Base-by-base conservation (phyloP, 2,797 vertebrate species). In the Notamacropus eugenii region DNA sequence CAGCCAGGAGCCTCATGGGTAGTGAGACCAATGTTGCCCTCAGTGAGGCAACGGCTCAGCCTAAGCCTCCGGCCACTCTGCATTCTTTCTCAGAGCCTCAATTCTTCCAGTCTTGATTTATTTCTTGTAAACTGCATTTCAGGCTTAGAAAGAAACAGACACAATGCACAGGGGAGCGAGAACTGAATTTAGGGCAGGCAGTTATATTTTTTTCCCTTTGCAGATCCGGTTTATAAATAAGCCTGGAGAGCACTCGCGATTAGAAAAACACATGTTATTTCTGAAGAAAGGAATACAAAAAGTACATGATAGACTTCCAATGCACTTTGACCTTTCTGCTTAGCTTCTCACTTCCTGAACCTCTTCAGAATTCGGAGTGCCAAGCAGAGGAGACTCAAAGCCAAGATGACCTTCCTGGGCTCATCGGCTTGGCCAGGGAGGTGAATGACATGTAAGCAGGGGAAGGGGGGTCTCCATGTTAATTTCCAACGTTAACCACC, bases 191-290 rank as follows among this genome's bases (percentile, higher is more conserved):
- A 93, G 93, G 59, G 54, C 46, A 19, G 40, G 10, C 91, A 93
- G 95, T 97, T 95, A 55, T 59, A 56, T 56, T 24, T 74, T 56
- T 16, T 4, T 0, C 22, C 54, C 87, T 82, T 52, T 82, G 34
- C 50, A 93, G 57, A 94, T 74, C 91, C 96, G 96, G 54, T 96
- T 98, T 97, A 62, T 93, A 92, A 96, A 95, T 96, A 96, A 95
- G 40, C 82, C 90, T 95, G 91, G 90, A n/a, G 57, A 92, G 1
- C 94, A 27, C 50, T 97, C 87, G 93, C 93, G 95, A 28, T 90
- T 97, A 58, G 93, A 93, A 97, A 97, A 97, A 97, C 97, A 94
- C 54, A n/a, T 74, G 92, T 55, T 95, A 92, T 93, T 57, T 96
- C 55, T 94, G 56, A 91, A 92, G 93, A 54, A 97, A 90, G 59